Percentiles rank a stretch among this genome's conserved stretches.
These are phyloP conservation scores for Polietes domitor DNA, from an alignment of 2,888 invertebrate genomes.

Conservation along the genomic window DNA sequence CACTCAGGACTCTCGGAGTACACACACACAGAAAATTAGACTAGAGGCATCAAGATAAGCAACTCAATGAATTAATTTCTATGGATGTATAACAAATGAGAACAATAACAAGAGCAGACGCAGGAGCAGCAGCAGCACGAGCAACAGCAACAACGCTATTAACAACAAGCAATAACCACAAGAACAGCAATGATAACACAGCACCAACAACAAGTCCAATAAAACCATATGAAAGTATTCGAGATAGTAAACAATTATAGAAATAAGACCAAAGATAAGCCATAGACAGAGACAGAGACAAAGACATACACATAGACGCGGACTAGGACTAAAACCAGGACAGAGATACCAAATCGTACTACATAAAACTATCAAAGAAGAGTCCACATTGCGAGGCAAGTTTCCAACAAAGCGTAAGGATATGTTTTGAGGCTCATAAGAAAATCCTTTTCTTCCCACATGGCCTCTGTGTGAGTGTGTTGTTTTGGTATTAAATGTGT, in stretches of 20 bases:
- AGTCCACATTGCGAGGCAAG: not conserved
- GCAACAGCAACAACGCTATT: not conserved
- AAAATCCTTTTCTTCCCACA: not conserved
- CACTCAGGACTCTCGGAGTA: not conserved
- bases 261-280: slow-evolving; percentile 16
- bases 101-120: not conserved
- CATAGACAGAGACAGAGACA: not conserved
- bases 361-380: not conserved
- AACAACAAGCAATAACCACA: slow-evolving; percentile 24
- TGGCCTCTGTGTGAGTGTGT: no score
- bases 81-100: slow-evolving; percentile 16
- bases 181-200: slow-evolving; percentile 16
- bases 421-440: not conserved
- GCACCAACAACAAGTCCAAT: slow-evolving; percentile 7
- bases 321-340: no score
- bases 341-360: no score
- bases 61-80: slow-evolving; percentile 57
- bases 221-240: slow-evolving; percentile 42
- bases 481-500: no score
- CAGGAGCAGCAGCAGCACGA: no score
- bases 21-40: slow-evolving; percentile 45
- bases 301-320: slow-evolving; percentile 4
- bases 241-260: slow-evolving; percentile 44
- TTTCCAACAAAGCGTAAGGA: no score
- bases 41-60: slow-evolving; percentile 55